Evolutionary conservation across 2,888 invertebrate genomes (phyloP).

Genomic region (Agonopterix subpropinquella): DNA sequence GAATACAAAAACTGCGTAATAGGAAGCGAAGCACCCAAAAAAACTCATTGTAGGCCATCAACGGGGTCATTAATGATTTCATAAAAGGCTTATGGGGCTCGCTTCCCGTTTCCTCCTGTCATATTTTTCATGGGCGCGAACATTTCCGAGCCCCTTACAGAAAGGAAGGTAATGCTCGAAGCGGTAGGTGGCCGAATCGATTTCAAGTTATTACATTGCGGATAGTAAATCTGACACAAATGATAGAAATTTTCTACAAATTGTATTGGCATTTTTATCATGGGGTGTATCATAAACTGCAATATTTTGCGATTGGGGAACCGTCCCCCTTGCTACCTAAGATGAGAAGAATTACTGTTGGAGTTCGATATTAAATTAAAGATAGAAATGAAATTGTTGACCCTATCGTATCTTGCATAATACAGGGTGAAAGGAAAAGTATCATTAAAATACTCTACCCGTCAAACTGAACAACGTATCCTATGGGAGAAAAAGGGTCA

Average conservation of each 20-base stretch:
- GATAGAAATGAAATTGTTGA: neutral
- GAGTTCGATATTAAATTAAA: neutral
- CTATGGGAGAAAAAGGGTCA: no score
- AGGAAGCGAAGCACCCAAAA: conserved; percentile 41
- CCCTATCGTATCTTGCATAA: neutral
- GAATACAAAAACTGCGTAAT: conserved; percentile 35
- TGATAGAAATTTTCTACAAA: conserved; percentile 3
- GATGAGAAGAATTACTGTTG: neutral
- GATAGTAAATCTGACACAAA: conserved; percentile 9
- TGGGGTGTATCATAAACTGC: neutral
- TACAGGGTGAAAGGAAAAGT: no score
- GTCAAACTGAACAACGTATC: no score
- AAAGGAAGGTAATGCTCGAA: conserved; percentile 28
- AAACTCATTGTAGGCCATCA: conserved; percentile 47
- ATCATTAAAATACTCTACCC: no score
- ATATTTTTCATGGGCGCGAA: conserved; percentile 60
- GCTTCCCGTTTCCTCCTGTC: conserved; percentile 53
- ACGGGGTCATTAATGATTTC: conserved; percentile 64
- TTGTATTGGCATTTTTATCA: conserved; percentile 5
- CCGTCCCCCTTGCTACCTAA: neutral
- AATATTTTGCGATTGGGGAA: neutral
- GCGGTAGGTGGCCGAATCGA: conserved; percentile 11
- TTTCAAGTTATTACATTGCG: conserved; percentile 11
- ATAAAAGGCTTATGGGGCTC: conserved; percentile 63
- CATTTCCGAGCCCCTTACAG: conserved; percentile 51